A percentile compares a stretch with the other conserved stretches of the same genome.
Conservation (phyloP, 2,888 invertebrate genomes). For the Ichneumoninae sp. region DNA sequence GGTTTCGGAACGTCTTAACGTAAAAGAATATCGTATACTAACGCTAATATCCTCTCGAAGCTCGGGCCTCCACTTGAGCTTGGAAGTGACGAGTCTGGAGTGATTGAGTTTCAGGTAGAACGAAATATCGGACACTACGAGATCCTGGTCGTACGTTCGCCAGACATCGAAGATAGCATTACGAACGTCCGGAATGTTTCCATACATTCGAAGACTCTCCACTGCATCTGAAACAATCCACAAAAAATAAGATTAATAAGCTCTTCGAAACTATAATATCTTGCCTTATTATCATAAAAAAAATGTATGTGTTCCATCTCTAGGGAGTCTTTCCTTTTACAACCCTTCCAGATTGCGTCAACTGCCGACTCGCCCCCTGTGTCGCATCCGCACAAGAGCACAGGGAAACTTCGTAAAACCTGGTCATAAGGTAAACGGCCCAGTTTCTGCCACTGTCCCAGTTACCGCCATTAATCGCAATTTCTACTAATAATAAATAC, state of each 20-base stretch:
- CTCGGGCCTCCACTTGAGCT: constrained; percentile 92
- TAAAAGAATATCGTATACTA: constrained; percentile 62
- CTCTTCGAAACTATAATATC: neutral
- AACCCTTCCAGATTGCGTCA: too few species aligned
- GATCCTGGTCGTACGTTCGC: constrained; percentile 91
- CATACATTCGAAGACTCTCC: constrained; percentile 90
- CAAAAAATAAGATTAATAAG: neutral
- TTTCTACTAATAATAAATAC: too few species aligned
- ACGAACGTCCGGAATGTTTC: constrained; percentile 91
- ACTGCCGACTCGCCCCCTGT: too few species aligned
- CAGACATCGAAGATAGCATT: constrained; percentile 91
- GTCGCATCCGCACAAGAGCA: too few species aligned
- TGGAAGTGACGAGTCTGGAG: constrained; percentile 92
- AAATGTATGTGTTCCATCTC: too few species aligned
- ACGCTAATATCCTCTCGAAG: constrained; percentile 88
- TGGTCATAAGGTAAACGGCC: too few species aligned
- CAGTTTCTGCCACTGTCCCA: too few species aligned
- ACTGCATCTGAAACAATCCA: constrained; percentile 86
- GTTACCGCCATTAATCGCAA: too few species aligned
- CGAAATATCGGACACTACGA: constrained; percentile 90
- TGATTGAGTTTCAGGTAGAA: constrained; percentile 93
- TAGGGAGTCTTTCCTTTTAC: too few species aligned
- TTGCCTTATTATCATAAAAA: neutral
- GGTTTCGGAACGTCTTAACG: neutral
- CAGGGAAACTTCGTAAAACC: too few species aligned